Conservation (phyloP, 37 sponge, comb jelly and placozoan genomes). For the Beroe forskalii region DNA sequence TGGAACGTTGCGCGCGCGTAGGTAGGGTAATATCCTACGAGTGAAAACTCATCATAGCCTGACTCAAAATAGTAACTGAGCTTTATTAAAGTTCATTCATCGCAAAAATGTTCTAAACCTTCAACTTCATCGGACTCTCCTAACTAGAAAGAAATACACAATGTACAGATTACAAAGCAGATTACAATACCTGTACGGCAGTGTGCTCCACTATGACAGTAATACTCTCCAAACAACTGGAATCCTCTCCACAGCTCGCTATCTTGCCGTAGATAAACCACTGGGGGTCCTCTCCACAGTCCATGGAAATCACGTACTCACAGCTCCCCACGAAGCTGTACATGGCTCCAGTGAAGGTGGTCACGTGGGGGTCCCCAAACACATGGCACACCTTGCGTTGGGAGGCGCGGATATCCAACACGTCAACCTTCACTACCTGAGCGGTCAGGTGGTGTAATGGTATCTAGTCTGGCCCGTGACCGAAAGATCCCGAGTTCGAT, state of each 20-base stretch:
- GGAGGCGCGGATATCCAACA: background rate
- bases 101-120: too few relatives aligned
- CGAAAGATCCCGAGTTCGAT: too few relatives aligned
- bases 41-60: too few relatives aligned
- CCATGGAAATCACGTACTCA: slow-evolving; percentile 29
- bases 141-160: too few relatives aligned
- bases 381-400: slow-evolving; percentile 30
- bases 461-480: too few relatives aligned
- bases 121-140: too few relatives aligned
- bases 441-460: too few relatives aligned
- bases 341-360: slow-evolving; percentile 4
- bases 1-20: too few relatives aligned
- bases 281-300: background rate
- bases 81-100: too few relatives aligned
- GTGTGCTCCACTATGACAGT: background rate
- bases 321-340: slow-evolving; percentile 47
- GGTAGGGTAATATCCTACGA: too few relatives aligned
- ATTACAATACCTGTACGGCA: background rate
- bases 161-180: too few relatives aligned
- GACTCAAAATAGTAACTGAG: too few relatives aligned
- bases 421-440: slow-evolving; percentile 19
- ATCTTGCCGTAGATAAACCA: slow-evolving; percentile 43
- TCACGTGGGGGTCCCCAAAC: slow-evolving; percentile 55
- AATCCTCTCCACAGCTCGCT: background rate
- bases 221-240: slow-evolving; percentile 11